Conservation (phyloP, 2,113 vertebrate genomes). For the Rallus limicola region DNA sequence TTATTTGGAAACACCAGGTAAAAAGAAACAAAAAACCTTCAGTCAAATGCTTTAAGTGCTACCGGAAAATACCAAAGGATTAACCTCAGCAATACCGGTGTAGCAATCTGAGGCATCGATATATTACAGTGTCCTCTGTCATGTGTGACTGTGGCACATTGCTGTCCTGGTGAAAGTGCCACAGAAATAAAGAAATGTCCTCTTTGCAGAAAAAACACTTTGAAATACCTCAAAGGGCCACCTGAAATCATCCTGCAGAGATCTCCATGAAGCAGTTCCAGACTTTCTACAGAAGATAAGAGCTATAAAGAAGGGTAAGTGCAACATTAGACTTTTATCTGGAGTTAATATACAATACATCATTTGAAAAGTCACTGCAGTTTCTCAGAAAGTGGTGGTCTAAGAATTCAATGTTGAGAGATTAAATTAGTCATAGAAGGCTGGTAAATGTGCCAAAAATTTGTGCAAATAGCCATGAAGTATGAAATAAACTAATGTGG, state of each 20-base stretch:
- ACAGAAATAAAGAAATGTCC: not conserved
- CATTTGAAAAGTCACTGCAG: slow-evolving; percentile 7
- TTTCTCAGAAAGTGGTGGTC: not conserved
- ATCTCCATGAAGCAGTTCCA: slow-evolving; percentile 6
- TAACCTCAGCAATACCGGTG: not conserved
- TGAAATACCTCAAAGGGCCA: slow-evolving; percentile 32
- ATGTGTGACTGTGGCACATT: not conserved
- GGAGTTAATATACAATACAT: not conserved
- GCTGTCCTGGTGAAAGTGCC: not conserved
- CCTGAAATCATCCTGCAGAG: not conserved
- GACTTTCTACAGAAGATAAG: slow-evolving; percentile 20
- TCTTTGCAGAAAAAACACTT: not conserved
- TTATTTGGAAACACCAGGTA: not conserved
- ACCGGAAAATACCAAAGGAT: not conserved
- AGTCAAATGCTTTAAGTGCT: not conserved
- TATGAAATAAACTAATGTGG: not conserved
- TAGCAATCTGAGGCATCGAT: not conserved
- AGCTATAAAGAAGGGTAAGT: not conserved
- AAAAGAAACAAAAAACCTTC: not conserved
- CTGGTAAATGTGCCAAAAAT: not conserved
- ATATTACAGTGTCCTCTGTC: not conserved
- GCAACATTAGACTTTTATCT: not conserved
- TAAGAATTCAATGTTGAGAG: not conserved
- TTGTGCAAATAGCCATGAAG: not conserved
- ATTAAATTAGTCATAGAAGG: not conserved